Base-by-base conservation (phyloP, 1,140 invertebrate genomes). In the Hetaerina americana region DNA sequence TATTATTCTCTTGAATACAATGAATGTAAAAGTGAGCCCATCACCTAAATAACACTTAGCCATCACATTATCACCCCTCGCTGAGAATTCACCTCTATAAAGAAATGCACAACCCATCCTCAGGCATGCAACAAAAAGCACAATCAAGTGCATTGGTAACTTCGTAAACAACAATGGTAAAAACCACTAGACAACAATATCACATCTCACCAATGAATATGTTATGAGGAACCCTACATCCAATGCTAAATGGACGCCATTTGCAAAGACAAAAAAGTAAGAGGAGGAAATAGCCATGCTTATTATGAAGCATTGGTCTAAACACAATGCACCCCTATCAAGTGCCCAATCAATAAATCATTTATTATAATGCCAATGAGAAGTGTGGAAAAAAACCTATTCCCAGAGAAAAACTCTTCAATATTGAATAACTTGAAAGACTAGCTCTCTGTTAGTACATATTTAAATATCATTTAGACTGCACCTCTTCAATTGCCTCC, bases 181-280 rank as follows among this genome's bases (percentile, higher is more conserved):
- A 66, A 72, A 72, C 73, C 40, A 57, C 40, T 57, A 57, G 40
- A 57, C 40, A 57, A 57, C 40, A 74, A 72, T 74, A 74, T 74
- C 73, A 74, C 73, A 74, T 72, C 49, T 72, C 71, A 72, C 73
- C 68, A 72, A 74, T 72, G 73, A 74, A 74, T 70, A 68, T 72
- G 67, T 69, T 72, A 72, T 72, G 67, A 67, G 26, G 66, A 72
- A 72, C 66, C 31, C 67, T 72, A 66, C 31, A 68, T 40, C 66
- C 71, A 72, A 31, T 72, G 71, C 70, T 71, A 71, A 70, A 71
- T 71, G 70, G 70, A 71, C 70, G 70, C 70, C 57, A 71, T 71
- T 71, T 66, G 26, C 57, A 29, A 12, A 57, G 70, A 71, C 70
- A 71, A 12, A 66, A 49, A 71, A 71, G 40, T 49, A 71, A 71